Percentiles rank a stretch among this genome's conserved stretches.
Conservation (phyloP, 2,797 vertebrate species). For the Anableps anableps region DNA sequence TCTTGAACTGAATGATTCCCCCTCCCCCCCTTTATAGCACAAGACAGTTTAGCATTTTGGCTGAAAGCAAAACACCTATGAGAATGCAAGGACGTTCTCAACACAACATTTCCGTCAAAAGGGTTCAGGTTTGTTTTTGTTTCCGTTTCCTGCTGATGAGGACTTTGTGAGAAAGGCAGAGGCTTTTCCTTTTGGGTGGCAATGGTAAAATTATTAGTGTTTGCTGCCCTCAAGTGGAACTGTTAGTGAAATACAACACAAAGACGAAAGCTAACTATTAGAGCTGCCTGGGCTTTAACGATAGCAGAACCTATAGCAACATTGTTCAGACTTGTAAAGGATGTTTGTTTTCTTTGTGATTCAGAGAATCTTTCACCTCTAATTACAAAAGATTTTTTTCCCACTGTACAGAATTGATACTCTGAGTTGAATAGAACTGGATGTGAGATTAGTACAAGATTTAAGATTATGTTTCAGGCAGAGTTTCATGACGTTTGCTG, state of each 20-base stretch:
- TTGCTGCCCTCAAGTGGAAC: slow-evolving; percentile 35
- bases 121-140: neutral
- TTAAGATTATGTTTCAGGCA: neutral
- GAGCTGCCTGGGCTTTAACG: neutral
- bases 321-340: neutral
- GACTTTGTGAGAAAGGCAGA: neutral
- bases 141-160: neutral
- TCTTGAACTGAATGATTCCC: too few relatives aligned
- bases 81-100: neutral
- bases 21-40: too few relatives aligned
- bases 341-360: neutral
- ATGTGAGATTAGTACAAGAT: neutral
- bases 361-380: neutral
- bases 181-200: neutral
- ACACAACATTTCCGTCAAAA: neutral
- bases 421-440: neutral
- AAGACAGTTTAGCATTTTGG: neutral
- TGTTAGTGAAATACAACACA: neutral
- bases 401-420: neutral
- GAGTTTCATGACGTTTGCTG: neutral
- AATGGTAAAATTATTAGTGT: neutral
- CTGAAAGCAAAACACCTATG: neutral
- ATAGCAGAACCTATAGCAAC: neutral
- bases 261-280: neutral
- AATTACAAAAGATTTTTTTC: neutral